Evolutionary conservation across 2,797 vertebrate species (phyloP).

Genomic region (Anguilla pacifica): DNA sequence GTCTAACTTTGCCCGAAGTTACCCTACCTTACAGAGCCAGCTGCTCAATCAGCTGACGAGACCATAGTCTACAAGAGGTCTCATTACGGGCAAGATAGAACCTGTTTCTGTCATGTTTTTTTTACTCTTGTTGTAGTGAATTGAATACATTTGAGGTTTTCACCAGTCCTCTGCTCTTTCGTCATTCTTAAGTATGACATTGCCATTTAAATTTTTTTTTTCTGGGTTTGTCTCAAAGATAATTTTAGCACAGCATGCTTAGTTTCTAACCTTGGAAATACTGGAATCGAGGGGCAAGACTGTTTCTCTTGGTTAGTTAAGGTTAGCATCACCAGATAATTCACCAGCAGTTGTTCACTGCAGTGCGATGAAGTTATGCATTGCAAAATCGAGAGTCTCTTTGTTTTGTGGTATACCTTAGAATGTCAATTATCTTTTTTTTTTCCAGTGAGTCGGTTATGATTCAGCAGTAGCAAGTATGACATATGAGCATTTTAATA

Average conservation of each 20-base stretch:
- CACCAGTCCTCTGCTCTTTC: not conserved
- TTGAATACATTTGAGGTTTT: not conserved
- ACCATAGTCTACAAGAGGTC: not conserved
- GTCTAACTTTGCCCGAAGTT: not conserved
- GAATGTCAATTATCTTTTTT: slow-evolving; percentile 1
- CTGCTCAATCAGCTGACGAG: not conserved
- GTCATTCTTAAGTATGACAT: not conserved
- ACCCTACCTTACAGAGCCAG: not conserved
- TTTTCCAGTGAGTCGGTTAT: not conserved
- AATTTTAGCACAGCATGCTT: slow-evolving; percentile 13
- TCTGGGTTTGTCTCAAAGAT: not conserved
- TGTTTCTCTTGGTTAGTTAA: not conserved
- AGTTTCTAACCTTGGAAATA: slow-evolving; percentile 27
- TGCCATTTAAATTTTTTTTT: not conserved
- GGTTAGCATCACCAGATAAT: slow-evolving; percentile 28
- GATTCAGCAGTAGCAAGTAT: not conserved
- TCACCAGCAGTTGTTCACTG: slow-evolving; percentile 55
- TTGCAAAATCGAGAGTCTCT: slow-evolving; percentile 41
- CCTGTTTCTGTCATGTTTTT: not conserved
- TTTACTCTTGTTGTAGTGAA: not conserved
- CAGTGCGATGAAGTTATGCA: slow-evolving; percentile 60
- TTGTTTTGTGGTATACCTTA: slow-evolving; percentile 24
- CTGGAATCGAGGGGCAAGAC: slow-evolving; percentile 9
- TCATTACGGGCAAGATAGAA: not conserved
- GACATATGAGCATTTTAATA: not conserved